phyloP scores from a whole-genome alignment of 2,797 vertebrate species.

The Periophthalmus magnuspinnatus region DNA sequence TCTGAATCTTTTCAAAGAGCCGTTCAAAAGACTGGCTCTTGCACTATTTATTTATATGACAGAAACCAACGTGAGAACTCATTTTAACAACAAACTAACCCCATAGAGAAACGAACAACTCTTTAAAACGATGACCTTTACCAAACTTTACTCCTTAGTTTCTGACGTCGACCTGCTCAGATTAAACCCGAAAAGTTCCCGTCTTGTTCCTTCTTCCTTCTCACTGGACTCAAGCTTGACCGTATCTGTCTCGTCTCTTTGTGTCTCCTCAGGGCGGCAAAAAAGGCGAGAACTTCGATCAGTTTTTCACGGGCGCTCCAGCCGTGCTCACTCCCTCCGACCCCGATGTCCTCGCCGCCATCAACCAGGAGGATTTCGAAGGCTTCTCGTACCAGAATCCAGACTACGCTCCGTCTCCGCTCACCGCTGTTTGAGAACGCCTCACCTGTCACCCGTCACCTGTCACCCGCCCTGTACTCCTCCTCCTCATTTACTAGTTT shows the following conservation, averaged over 20 bases:
- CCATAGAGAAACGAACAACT: too few species aligned
- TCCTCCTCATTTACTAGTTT: conserved; percentile 35
- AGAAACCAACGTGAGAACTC: too few species aligned
- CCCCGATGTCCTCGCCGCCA: conserved; percentile 85
- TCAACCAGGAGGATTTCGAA: conserved; percentile 88
- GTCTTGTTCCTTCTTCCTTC: not conserved
- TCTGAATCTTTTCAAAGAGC: too few species aligned
- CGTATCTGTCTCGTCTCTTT: not conserved
- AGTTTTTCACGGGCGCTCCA: conserved; percentile 88
- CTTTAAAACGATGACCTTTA: too few species aligned
- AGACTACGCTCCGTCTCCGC: conserved; percentile 78
- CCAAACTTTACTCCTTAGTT: too few species aligned
- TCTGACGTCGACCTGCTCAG: too few species aligned
- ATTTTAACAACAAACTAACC: too few species aligned
- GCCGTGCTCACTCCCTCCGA: conserved; percentile 88
- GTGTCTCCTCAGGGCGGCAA: conserved; percentile 79
- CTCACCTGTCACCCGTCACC: not conserved
- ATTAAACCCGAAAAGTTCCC: not conserved
- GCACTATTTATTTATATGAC: too few species aligned
- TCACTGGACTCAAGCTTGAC: not conserved
- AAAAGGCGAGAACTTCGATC: conserved; percentile 91
- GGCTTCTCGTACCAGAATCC: conserved; percentile 88
- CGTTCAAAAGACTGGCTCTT: too few species aligned
- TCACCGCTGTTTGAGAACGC: conserved; percentile 75
- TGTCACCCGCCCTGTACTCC: not conserved